phyloP scores from a whole-genome alignment of 2,888 invertebrate genomes.

The Branchinecta sandiegonensis region DNA sequence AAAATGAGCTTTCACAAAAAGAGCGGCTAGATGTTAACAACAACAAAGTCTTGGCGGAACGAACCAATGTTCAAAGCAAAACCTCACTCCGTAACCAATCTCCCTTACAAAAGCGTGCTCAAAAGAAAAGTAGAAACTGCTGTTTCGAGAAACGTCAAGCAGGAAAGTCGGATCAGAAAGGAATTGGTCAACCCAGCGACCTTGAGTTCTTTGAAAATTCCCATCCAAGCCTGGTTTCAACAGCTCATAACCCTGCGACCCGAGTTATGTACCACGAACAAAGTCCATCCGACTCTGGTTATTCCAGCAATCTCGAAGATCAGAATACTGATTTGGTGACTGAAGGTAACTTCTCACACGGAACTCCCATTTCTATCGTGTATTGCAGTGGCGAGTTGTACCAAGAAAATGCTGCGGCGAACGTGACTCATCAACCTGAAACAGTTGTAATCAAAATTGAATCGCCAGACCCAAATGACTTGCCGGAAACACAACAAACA shows the following conservation, averaged over 20 bases:
- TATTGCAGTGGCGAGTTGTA: too few species aligned
- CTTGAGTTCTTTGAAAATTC: background rate
- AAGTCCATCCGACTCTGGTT: background rate
- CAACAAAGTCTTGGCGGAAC: background rate
- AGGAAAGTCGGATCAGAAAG: too few species aligned
- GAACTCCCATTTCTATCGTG: too few species aligned
- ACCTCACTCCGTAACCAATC: background rate
- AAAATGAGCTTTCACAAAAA: too few species aligned
- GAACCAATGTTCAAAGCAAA: background rate
- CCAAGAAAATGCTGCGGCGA: too few species aligned
- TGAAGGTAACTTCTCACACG: too few species aligned
- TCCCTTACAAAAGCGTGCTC: background rate
- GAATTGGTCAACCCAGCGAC: too few species aligned
- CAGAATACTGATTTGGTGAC: too few species aligned
- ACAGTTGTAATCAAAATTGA: too few species aligned
- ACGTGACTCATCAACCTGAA: too few species aligned
- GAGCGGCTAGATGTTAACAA: background rate
- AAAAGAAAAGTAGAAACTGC: too few species aligned
- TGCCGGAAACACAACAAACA: slow-evolving; percentile 7
- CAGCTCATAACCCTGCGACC: background rate
- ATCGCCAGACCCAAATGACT: too few species aligned
- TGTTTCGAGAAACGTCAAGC: background rate
- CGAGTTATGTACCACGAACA: background rate
- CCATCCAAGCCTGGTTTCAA: background rate
- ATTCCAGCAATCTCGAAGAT: background rate